These are phyloP conservation scores for Callipepla squamata DNA, from an alignment of 2,113 vertebrate species.

Conservation along the genomic window DNA sequence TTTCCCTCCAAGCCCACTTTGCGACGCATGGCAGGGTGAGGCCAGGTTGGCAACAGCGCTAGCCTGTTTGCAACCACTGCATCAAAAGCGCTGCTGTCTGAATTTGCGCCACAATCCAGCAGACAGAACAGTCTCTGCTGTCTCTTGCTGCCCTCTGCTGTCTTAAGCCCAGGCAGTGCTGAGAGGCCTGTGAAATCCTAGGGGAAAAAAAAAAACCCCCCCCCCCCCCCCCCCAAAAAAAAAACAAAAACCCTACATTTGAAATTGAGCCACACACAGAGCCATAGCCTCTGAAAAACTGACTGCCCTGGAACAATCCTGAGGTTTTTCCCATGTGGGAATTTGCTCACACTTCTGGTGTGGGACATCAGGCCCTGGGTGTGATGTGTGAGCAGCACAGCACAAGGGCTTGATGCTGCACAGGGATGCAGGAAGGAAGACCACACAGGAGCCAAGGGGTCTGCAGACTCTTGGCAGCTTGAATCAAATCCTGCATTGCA, in stretches of 20 bases:
- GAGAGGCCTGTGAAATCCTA: not conserved
- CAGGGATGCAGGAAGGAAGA: not conserved
- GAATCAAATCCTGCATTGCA: rapidly evolving
- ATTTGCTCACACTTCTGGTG: not conserved
- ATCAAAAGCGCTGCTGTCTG: rapidly evolving
- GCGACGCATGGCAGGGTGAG: rapidly evolving
- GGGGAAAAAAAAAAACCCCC: too few species aligned
- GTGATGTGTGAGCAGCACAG: not conserved
- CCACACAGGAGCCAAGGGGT: not conserved
- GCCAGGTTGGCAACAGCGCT: rapidly evolving
- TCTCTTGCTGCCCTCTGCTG: slow-evolving; percentile 81
- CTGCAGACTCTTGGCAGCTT: not conserved
- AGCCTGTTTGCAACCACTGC: rapidly evolving
- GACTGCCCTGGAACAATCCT: rapidly evolving
- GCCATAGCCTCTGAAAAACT: rapidly evolving
- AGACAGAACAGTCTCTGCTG: not conserved
- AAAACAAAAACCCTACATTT: rapidly evolving
- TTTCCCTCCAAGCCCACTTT: not conserved
- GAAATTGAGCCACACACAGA: not conserved
- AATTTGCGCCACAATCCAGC: not conserved
- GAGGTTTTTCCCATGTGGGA: not conserved
- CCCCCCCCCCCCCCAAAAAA: too few species aligned
- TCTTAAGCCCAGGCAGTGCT: not conserved
- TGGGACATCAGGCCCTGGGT: rapidly evolving
- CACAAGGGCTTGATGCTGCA: rapidly evolving